Base-by-base conservation (phyloP, 2,113 vertebrate species). In the Sphyrna mokarran region DNA sequence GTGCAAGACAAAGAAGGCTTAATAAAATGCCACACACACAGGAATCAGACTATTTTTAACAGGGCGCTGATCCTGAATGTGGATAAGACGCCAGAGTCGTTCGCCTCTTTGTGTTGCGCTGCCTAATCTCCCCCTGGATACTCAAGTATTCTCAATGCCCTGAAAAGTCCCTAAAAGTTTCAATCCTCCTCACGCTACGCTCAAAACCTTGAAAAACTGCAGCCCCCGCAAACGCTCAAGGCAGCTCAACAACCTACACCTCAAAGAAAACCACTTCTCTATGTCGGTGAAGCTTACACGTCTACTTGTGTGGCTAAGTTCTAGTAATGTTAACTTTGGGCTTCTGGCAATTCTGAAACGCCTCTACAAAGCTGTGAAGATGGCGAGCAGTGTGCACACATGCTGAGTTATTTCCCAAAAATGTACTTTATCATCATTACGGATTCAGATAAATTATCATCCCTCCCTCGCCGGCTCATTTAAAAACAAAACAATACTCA, bases 21-120 rank as follows among this genome's bases (percentile, higher is more conserved):
- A 26, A 76, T 95, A 72, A 95, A 95, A 95, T 95, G 43, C 94
- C 94, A 95, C 69, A 72, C 94, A 95, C 94, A 76, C 72, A 95
- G 94, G 94, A 95, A 72, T 72, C 94, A 72, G 69, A 72, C 70
- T 5, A 72, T 95, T 95, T 95, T 95, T 72, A 95, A 94, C 66
- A 94, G 37, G 68, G 93, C 93, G 66, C 43, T 72, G 68, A 54
- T 95, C 68, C 40, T 95, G 94, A 95, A 95, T 72, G 29, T 72
- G 29, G 93, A 70, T 54, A 68, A 43, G 69, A 54, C 40, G 54
- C 14, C 54, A 43, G 37, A 70, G 40, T 72, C 10, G 23, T 40
- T 3, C 23, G 40, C 18, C 68, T 76, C 68, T 72, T 72, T 95
- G 40, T 95, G n/a, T 54, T 54, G 66, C 16, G 94, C 43, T 61